A percentile compares a stretch with the other conserved stretches of the same genome.
Evolutionary conservation across 1,140 invertebrate genomes (phyloP).

Genomic region (Pachypsylla venusta): DNA sequence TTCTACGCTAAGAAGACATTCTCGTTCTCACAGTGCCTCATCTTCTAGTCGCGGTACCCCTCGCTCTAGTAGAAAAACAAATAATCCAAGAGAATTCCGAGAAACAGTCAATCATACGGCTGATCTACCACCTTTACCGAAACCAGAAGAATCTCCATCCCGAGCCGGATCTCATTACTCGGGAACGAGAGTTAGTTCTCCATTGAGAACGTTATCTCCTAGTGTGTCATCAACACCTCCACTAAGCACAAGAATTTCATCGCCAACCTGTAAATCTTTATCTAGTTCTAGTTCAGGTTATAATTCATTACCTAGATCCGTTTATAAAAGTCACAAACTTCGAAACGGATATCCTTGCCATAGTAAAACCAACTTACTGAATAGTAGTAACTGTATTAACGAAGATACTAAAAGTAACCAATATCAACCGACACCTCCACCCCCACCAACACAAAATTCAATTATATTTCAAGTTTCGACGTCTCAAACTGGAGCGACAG

Average conservation of each 20-base stretch:
- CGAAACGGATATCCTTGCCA: slow-evolving; percentile 1
- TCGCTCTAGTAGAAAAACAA: background rate
- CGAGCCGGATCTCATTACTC: slow-evolving; percentile 17
- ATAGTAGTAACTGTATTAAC: slow-evolving; percentile 1
- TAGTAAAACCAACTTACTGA: background rate
- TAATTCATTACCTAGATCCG: slow-evolving; percentile 25
- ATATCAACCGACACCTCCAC: too few species aligned
- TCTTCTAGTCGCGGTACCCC: slow-evolving; percentile 6
- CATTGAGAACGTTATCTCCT: slow-evolving; percentile 16
- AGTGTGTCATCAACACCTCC: slow-evolving; percentile 14
- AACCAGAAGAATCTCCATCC: slow-evolving; percentile 9
- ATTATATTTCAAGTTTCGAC: slow-evolving; percentile 12
- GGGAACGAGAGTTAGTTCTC: slow-evolving; percentile 11
- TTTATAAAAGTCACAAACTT: background rate
- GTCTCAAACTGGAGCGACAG: slow-evolving; percentile 11
- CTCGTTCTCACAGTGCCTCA: background rate
- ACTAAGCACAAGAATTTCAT: slow-evolving; percentile 11
- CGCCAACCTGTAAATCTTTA: slow-evolving; percentile 21
- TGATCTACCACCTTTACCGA: slow-evolving; percentile 10
- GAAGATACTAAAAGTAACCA: background rate
- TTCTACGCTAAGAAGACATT: background rate
- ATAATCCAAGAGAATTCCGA: too few species aligned
- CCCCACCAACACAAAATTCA: slow-evolving; percentile 15
- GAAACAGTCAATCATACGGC: background rate
- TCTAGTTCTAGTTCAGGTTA: slow-evolving; percentile 25